Conservation (phyloP, 2,113 vertebrate genomes). For the Apteryx owenii region DNA sequence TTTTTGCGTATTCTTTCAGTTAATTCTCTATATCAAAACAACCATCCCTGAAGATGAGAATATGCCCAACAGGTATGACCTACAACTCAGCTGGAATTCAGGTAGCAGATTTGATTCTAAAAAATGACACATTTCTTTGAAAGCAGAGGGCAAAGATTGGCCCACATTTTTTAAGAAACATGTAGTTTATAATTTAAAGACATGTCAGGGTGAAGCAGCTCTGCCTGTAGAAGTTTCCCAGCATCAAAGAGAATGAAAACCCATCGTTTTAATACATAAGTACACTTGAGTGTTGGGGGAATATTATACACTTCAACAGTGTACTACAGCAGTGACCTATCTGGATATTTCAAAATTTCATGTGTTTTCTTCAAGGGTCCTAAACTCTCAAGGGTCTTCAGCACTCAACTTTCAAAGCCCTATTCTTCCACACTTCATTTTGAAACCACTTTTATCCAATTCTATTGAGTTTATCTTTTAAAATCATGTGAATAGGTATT, state of each 20-base stretch:
- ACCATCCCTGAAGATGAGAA: neutral
- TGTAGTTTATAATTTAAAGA: neutral
- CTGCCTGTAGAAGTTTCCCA: neutral
- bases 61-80: neutral
- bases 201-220: neutral
- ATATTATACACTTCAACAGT: neutral
- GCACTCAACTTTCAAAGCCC: neutral
- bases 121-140: neutral
- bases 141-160: neutral
- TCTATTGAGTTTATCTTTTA: neutral
- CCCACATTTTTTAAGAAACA: neutral
- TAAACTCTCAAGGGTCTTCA: neutral
- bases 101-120: neutral
- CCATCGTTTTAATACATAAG: neutral
- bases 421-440: neutral
- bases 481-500: rapidly evolving
- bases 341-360: neutral
- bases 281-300: neutral
- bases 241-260: neutral
- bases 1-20: neutral
- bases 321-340: neutral
- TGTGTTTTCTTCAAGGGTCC: neutral
- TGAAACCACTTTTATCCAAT: neutral
- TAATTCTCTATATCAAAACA: neutral
- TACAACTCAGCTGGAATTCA: neutral